Evolutionary conservation across 2,797 vertebrate genomes (phyloP), one percentile per base, ranked within the genome.

Genomic region (Poeciliopsis gracilis): DNA sequence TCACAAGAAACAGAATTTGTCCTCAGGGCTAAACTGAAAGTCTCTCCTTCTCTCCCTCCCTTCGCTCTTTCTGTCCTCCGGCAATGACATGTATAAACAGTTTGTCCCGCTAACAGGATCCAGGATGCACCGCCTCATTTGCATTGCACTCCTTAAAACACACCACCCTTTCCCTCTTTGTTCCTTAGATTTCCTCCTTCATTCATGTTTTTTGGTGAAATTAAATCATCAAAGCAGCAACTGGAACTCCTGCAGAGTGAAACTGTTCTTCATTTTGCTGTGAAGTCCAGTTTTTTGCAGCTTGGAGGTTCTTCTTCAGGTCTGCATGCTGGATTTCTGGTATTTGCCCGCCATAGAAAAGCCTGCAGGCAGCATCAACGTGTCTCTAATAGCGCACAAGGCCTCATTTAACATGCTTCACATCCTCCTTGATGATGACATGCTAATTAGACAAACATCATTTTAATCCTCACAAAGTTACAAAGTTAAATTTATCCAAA

Each of bases 81-180:
- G 94, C 93, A 83, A 81, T 88, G 90, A 88, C 91, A 84, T 93
- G 88, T 85, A 94, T 93, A 94, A 96, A 96, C 94, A 96, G 79
- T 83, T 75, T 87, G 84, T 94, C 90, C 92, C 84, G 87, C 89
- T 88, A 95, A 93, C 96, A 96, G 95, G 95, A 96, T 96, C 90
- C 92, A 96, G 95, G 95, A 96, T 96, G 94, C 94, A 82, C 84
- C 28, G 88, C 87, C 82, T 89, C 93, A 94, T 95, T 95, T 95
- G 93, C 93, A 95, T 95, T 80, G 55, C 49, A 92, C 91, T 90
- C 93, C 94, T 95, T 94, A 43, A 91, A 89, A 83, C 86, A 87
- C 2, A 20, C 85, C 90, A 86, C 86, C 87, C 83, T 38, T 59
- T 75, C 38, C 13, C 61, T 53, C 63, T 43, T 53, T 16, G 43